A percentile compares a stretch with the other conserved stretches of the same genome.
These are phyloP conservation scores for Pseudolycoriella hygida DNA, from an alignment of 2,888 invertebrate genomes.

Conservation along the genomic window DNA sequence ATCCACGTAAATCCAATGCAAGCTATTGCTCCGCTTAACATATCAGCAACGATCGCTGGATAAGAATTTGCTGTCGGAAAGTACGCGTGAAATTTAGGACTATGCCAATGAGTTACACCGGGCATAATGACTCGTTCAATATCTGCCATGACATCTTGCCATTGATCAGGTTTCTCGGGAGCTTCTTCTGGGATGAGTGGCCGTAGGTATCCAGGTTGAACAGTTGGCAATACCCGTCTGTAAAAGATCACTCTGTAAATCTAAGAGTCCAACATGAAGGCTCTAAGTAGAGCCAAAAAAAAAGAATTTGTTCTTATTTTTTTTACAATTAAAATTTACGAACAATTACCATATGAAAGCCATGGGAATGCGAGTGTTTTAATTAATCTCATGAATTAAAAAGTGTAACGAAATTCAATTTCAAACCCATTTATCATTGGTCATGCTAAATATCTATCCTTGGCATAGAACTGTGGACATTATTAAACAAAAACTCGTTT, in stretches of 20 bases:
- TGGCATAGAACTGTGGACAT: no score
- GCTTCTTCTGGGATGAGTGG: slow-evolving; percentile 71
- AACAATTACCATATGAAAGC: neutral
- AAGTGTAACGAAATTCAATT: no score
- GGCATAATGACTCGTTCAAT: slow-evolving; percentile 94
- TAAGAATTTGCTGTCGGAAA: slow-evolving; percentile 89
- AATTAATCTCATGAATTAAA: no score
- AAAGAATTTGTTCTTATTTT: neutral
- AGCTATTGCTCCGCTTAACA: slow-evolving; percentile 85
- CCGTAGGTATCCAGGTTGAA: slow-evolving; percentile 84
- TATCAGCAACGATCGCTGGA: slow-evolving; percentile 86
- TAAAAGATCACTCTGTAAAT: slow-evolving; percentile 15
- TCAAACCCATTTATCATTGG: no score
- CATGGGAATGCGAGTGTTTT: no score
- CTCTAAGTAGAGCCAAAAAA: slow-evolving; percentile 3
- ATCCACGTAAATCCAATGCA: slow-evolving; percentile 96
- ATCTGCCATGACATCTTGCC: slow-evolving; percentile 83
- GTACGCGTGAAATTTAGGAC: slow-evolving; percentile 89
- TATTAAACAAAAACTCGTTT: no score
- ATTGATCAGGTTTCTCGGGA: slow-evolving; percentile 69
- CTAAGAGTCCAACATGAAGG: no score
- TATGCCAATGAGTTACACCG: slow-evolving; percentile 95
- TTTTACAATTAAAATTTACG: neutral
- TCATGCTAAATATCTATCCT: no score
- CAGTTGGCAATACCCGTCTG: slow-evolving; percentile 74